Evolutionary conservation across 1,140 invertebrate species (phyloP), one percentile per base, ranked within the genome.

Genomic region (Dryas iulia): DNA sequence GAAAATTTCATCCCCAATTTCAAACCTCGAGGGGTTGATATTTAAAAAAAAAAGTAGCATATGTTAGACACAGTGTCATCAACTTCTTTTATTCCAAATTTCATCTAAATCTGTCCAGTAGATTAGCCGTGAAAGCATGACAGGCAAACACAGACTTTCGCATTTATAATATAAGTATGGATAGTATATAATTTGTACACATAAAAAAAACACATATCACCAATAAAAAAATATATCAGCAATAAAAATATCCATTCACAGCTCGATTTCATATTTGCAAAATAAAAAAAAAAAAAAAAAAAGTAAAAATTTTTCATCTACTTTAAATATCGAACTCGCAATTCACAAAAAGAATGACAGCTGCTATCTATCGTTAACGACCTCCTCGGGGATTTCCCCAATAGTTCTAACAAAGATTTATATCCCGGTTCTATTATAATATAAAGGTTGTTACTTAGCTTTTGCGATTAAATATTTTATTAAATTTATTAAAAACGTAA

Each of bases 351-450:
- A 47, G 39, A 47, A 47, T 47, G 39, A 47, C 39, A 47, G 39
- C 39, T 47, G 39, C 39, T 47, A 47, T 47, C 39, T 47, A 47
- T 47, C 39, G 39, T 47, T 47, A 47, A 47, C 39, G 39, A 47
- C 18, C 39, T 47, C 39, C 39, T 18, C 39, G 39, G 39, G 39
- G 39, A 47, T 47, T 47, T 47, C 39, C 39, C 39, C 39, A 47
- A 47, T 47, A 47, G 39, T 47, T 47, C 39, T 47, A 47, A 47
- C 39, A 47, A 47, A 47, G 39, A 47, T 47, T 47, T 47, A 47
- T 47, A 47, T 47, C 39, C 39, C 39, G 18, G 14, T 47, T 47
- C 39, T 47, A 47, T 47, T 47, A 47, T 47, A 47, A 47, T 47
- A 18, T 47, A 47, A 47, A 21, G 39, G 2, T 47, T 47, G 39